Evolutionary conservation across 2,797 vertebrate genomes (phyloP).

Genomic region (Philypnodon macrostomus): DNA sequence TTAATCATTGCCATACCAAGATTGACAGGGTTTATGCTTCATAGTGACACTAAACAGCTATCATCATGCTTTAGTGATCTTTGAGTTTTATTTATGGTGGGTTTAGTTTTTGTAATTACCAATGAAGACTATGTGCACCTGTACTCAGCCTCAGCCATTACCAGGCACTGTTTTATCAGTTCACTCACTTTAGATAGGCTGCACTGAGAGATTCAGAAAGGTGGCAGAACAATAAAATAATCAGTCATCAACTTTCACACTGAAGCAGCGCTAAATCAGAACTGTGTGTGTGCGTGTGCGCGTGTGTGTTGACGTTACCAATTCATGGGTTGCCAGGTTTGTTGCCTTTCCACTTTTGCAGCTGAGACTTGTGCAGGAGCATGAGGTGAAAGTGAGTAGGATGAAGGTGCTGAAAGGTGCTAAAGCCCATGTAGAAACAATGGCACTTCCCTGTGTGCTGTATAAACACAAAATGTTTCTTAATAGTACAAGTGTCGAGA

Average conservation of each 20-base stretch:
- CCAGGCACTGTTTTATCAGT: slow-evolving; percentile 37
- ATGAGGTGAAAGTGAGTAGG: slow-evolving; percentile 52
- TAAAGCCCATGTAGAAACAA: slow-evolving; percentile 59
- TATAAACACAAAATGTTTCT: slow-evolving; percentile 67
- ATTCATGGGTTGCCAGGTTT: slow-evolving; percentile 46
- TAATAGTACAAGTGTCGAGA: slow-evolving; percentile 62
- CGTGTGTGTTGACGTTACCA: slow-evolving; percentile 56
- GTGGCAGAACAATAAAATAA: slow-evolving; percentile 50
- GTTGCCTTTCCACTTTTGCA: slow-evolving; percentile 45
- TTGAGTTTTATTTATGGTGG: slow-evolving; percentile 12
- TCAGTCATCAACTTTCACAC: slow-evolving; percentile 64
- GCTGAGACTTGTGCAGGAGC: slow-evolving; percentile 57
- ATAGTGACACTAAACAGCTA: slow-evolving; percentile 14
- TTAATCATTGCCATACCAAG: slow-evolving; percentile 3
- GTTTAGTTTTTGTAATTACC: slow-evolving; percentile 38
- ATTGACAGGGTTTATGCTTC: slow-evolving; percentile 1
- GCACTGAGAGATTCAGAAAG: slow-evolving; percentile 60
- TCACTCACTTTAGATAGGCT: slow-evolving; percentile 44
- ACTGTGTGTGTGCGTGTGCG: slow-evolving; percentile 51
- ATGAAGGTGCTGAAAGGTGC: slow-evolving; percentile 71
- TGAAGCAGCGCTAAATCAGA: slow-evolving; percentile 55
- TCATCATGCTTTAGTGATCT: slow-evolving; percentile 14
- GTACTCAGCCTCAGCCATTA: slow-evolving; percentile 51
- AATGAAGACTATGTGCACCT: slow-evolving; percentile 43
- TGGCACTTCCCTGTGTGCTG: slow-evolving; percentile 60